phyloP scores from a whole-genome alignment of 2,113 vertebrate species.

The Capreolus pygargus region DNA sequence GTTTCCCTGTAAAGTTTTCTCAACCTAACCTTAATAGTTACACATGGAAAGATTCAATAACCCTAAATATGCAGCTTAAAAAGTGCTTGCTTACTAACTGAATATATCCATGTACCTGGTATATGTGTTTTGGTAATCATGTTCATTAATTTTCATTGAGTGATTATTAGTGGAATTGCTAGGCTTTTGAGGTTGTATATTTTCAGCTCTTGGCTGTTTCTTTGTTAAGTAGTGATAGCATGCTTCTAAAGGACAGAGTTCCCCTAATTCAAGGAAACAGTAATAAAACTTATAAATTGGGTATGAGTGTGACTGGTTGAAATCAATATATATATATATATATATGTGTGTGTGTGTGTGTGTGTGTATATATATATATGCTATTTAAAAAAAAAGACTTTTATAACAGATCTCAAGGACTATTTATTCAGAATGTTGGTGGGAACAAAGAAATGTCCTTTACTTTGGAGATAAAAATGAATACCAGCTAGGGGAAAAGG shows the following conservation, averaged over 20 bases:
- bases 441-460: not conserved
- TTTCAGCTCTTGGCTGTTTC: not conserved
- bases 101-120: not conserved
- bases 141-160: not conserved
- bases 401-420: not conserved
- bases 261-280: not conserved
- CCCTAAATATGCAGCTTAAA: not conserved
- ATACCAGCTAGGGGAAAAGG: not conserved
- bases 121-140: not conserved
- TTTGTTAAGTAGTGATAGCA: not conserved
- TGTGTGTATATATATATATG: not conserved
- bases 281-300: not conserved
- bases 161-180: not conserved
- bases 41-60: not conserved
- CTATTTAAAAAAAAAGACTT: not conserved
- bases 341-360: too few species aligned
- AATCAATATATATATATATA: not conserved
- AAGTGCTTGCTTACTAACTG: not conserved
- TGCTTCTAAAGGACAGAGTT: not conserved
- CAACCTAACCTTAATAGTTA: not conserved
- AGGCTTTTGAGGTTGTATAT: not conserved
- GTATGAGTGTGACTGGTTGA: not conserved
- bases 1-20: not conserved
- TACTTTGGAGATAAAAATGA: conserved; percentile 2
- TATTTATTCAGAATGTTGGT: not conserved